These are phyloP conservation scores for Eupithecia insigniata DNA, from an alignment of 2,888 invertebrate genomes.

Conservation along the genomic window DNA sequence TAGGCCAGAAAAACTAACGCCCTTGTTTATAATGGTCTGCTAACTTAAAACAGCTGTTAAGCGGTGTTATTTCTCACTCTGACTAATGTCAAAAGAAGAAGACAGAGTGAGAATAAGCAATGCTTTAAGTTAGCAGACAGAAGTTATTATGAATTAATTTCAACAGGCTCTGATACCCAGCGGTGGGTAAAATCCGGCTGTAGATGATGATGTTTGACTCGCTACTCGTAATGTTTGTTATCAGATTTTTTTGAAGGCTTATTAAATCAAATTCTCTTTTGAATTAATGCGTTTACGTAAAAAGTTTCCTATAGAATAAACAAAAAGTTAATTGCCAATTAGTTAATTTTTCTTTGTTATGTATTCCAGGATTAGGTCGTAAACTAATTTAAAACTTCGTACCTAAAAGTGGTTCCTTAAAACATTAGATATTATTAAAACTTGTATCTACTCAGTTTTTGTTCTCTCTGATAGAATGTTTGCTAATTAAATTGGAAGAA, in stretches of 20 bases:
- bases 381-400: neutral
- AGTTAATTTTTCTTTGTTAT: neutral
- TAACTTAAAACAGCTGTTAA: too few relatives aligned
- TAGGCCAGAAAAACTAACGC: too few relatives aligned
- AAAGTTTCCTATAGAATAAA: neutral
- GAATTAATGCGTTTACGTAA: neutral
- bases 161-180: neutral
- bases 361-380: neutral
- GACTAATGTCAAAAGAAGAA: too few relatives aligned
- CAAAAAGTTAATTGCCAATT: slow-evolving; percentile 3
- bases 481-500: neutral
- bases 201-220: neutral
- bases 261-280: neutral
- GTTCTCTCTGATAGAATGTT: neutral
- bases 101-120: too few relatives aligned
- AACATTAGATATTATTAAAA: neutral
- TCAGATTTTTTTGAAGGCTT: neutral
- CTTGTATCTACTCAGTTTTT: neutral
- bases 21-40: too few relatives aligned
- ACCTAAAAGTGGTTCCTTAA: neutral
- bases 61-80: too few relatives aligned
- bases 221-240: neutral
- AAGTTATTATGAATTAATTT: too few relatives aligned
- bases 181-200: neutral
- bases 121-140: too few relatives aligned